Conservation (phyloP, 2,797 vertebrate species). For the Sebastes taczanowskii region DNA sequence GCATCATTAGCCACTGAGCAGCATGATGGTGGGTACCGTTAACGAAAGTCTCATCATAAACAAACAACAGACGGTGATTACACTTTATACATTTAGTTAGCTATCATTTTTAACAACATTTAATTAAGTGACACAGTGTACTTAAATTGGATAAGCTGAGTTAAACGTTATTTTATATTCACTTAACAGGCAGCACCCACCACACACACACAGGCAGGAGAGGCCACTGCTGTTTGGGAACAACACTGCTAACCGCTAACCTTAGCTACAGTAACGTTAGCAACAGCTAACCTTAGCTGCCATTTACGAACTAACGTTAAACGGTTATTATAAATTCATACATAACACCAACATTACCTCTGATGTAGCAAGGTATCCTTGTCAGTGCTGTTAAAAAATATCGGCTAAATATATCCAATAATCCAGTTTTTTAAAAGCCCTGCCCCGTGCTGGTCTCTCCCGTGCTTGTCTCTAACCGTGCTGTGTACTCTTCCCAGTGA, state of each 20-base stretch:
- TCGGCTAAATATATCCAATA: neutral
- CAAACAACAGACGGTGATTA: neutral
- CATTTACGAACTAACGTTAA: neutral
- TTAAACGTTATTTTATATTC: neutral
- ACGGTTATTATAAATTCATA: neutral
- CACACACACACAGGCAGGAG: neutral
- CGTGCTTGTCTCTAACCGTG: neutral
- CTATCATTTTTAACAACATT: neutral
- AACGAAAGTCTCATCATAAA: neutral
- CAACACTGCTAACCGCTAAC: slow-evolving; percentile 14
- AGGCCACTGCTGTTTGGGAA: slow-evolving; percentile 54
- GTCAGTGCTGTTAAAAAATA: neutral
- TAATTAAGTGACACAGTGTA: neutral
- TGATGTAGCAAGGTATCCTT: neutral
- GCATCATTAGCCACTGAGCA: slow-evolving; percentile 54
- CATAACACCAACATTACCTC: slow-evolving; percentile 45
- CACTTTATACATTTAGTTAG: neutral
- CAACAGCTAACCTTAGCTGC: neutral
- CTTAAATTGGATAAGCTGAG: neutral
- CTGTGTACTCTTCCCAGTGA: slow-evolving; percentile 23
- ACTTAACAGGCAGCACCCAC: neutral
- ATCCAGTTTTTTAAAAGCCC: neutral
- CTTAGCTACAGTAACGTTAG: neutral
- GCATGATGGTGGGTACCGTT: neutral
- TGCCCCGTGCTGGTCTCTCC: neutral